Base-by-base conservation (phyloP, 92 coral and sea anemone genomes). In the Epizoanthus ramosus region DNA sequence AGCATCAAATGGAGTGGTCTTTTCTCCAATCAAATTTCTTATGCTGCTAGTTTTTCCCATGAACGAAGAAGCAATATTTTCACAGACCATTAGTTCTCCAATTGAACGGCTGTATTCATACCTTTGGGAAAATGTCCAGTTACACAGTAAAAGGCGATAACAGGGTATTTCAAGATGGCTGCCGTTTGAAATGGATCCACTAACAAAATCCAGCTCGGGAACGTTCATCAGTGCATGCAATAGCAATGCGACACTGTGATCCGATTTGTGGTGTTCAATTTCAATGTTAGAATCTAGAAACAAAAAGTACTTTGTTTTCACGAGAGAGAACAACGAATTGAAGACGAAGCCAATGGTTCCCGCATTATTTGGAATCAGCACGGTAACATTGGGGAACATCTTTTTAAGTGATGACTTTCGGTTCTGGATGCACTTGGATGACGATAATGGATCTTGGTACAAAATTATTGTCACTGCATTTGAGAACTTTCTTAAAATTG, bases 41-140 rank as follows among this genome's bases (percentile, higher is more conserved):
- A 87, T 45, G 28, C 87, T 86, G 6, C 70, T 68, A 5, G 87
- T 84, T 73, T 88, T 84, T 16, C 91, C 94, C 91, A 90, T 87
- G 61, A 90, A 90, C 57, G 94, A 84, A 24, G 91, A 65, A n/a
- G 89, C 84, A 19, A 87, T 89, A 18, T 80, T 83, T 17, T 90
- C 94, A 57, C 94, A 90, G 9, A 90, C 70, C 94, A 90, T 90
- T 18, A 90, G 25, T 71, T 90, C 94, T 3, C 87, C 89, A 59
- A 90, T 68, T 13, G 91, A 87, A n/a, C 86, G 83, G 17, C 79
- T 50, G 63, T 85, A 89, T 50, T 89, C 93, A 54, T 89, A 89
- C 24, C 77, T 74, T 39, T 81, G 85, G 31, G 77, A 74, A 16
- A 86, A 15, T 1, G 90, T 89, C 93, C 93, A 89, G 57, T 89